These are phyloP conservation scores for Diachrysia chrysitis DNA, from an alignment of 2,888 invertebrate species.

Conservation along the genomic window DNA sequence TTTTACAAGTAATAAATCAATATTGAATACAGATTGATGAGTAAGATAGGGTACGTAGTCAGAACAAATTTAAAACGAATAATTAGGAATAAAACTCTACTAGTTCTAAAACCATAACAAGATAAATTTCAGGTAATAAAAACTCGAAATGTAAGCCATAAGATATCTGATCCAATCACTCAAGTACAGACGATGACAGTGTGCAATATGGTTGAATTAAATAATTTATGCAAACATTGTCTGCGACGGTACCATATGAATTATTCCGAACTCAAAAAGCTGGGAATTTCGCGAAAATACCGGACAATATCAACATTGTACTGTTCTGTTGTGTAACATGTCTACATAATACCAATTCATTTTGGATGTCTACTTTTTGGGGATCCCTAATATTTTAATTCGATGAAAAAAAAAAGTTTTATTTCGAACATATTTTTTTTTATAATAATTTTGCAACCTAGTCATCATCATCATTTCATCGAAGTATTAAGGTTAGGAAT, in stretches of 20 bases:
- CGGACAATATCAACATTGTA: conserved; percentile 34
- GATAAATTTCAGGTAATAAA: too few species aligned
- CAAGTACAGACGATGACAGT: conserved; percentile 8
- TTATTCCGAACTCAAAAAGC: conserved; percentile 35
- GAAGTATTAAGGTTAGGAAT: too few species aligned
- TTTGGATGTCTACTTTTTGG: conserved; percentile 55
- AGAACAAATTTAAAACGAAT: too few species aligned
- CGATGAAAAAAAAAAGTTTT: background rate
- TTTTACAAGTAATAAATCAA: too few species aligned
- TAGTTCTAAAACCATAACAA: too few species aligned
- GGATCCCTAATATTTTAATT: conserved; percentile 24
- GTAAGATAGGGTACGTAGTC: too few species aligned
- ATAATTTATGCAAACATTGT: conserved; percentile 39
- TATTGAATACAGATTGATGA: too few species aligned
- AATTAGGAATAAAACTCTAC: too few species aligned
- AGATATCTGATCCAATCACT: background rate
- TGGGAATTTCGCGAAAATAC: conserved; percentile 33
- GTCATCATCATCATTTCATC: too few species aligned
- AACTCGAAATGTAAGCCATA: too few species aligned
- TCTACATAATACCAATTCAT: conserved; percentile 58
- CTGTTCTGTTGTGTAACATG: conserved; percentile 33
- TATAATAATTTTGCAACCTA: too few species aligned
- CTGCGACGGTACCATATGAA: conserved; percentile 31
- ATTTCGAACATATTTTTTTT: background rate
- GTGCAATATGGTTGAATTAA: conserved; percentile 27